phyloP scores from a whole-genome alignment of 2,888 invertebrate genomes.

The Clistopyga incitator region DNA sequence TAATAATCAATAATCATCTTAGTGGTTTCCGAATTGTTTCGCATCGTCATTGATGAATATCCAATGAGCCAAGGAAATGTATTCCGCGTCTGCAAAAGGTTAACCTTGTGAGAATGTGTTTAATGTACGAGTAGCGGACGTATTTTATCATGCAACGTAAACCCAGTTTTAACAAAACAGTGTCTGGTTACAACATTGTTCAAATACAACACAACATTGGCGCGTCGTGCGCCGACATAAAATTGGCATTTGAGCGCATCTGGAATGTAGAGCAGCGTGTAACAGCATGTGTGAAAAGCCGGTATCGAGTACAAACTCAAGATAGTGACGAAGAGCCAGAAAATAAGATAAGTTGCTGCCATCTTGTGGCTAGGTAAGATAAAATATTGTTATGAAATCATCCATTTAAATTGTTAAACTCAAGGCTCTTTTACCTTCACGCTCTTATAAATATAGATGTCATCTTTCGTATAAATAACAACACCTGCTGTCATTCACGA shows the following conservation, averaged over 20 bases:
- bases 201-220: constrained; percentile 57
- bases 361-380: constrained; percentile 59
- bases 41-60: no score
- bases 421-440: constrained; percentile 51
- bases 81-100: no score
- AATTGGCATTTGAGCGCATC: constrained; percentile 65
- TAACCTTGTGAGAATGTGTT: no score
- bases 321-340: constrained; percentile 54
- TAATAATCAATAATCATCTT: no score
- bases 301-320: no score
- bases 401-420: constrained; percentile 48
- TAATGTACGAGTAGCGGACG: no score
- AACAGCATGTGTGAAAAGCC: constrained; percentile 14
- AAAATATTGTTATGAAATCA: constrained; percentile 45
- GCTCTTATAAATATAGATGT: constrained; percentile 11
- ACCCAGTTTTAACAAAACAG: no score
- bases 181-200: constrained; percentile 8
- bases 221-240: constrained; percentile 65
- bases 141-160: no score
- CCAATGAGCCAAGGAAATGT: no score
- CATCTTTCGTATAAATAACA: not conserved
- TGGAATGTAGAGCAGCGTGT: constrained; percentile 55
- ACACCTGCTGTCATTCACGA: not conserved
- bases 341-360: constrained; percentile 25
- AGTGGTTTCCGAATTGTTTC: no score